Evolutionary conservation across 2,113 vertebrate genomes (phyloP).

Genomic region (Cyrtonyx montezumae): DNA sequence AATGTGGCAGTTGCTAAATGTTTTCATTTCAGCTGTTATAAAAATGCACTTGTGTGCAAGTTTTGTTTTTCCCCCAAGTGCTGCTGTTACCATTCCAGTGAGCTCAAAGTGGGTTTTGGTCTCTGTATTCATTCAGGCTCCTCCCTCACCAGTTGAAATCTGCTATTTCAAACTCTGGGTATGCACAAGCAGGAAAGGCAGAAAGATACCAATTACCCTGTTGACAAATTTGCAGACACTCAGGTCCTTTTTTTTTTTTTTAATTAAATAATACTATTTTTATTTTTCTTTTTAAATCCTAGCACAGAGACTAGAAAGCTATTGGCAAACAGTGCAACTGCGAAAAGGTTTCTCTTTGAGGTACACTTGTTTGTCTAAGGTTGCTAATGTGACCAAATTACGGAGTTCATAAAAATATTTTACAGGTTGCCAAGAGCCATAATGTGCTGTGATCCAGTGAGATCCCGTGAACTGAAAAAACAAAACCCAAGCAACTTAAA

Average conservation of each 20-base stretch:
- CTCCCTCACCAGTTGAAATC: conserved; percentile 1
- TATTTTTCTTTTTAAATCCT: background rate
- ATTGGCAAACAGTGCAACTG: background rate
- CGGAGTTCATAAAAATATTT: conserved; percentile 20
- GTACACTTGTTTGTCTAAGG: background rate
- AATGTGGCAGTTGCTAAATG: background rate
- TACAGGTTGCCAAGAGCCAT: conserved; percentile 11
- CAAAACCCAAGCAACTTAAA: background rate
- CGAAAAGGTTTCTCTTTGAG: background rate
- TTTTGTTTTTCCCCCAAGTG: background rate
- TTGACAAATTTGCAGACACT: conserved; percentile 20
- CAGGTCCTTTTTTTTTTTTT: background rate
- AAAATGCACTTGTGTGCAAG: background rate
- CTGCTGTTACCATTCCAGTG: background rate
- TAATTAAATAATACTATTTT: background rate
- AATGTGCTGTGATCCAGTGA: background rate
- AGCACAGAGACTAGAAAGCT: background rate
- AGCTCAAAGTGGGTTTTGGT: background rate
- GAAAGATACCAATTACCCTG: background rate
- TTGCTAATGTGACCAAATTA: background rate
- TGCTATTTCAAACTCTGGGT: background rate
- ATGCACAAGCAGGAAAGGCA: background rate
- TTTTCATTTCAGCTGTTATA: conserved; percentile 16
- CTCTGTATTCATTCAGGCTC: background rate
- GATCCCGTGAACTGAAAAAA: background rate